Conservation (phyloP, 2,888 invertebrate genomes). For the Conus canariensis region DNA sequence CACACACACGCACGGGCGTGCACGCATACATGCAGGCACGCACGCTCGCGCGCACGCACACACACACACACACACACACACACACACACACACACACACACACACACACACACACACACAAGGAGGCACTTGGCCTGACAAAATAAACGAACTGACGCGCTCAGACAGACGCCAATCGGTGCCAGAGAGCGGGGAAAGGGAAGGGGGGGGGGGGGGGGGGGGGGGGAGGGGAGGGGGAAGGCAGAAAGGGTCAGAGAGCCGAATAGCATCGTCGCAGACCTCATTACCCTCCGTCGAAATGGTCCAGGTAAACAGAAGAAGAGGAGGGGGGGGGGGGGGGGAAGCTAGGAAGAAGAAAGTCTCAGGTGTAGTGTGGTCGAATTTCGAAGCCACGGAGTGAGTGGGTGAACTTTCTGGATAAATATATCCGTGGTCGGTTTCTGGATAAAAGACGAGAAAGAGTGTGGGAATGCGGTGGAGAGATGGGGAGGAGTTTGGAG, state of each 20-base stretch:
- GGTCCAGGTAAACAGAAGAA: neutral
- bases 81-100: neutral
- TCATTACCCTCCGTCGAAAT: no score
- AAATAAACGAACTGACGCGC: no score
- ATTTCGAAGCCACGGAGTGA: neutral
- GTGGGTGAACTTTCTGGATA: neutral
- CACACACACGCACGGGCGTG: neutral
- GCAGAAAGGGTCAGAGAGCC: neutral
- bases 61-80: constrained; percentile 6
- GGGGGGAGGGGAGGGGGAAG: neutral
- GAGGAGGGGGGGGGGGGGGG: neutral
- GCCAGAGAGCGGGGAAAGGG: no score
- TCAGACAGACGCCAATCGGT: no score
- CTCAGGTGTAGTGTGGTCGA: neutral
- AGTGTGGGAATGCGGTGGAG: no score
- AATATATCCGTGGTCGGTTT: neutral
- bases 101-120: neutral
- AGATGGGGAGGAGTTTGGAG: no score
- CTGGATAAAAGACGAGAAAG: no score
- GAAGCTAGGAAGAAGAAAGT: no score
- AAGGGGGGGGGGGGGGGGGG: no score
- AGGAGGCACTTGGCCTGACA: no score
- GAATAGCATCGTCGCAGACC: no score
- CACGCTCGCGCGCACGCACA: neutral
- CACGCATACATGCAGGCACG: neutral